These are phyloP conservation scores for Harpegnathos saltator DNA, from an alignment of 1,140 invertebrate species.

Conservation along the genomic window DNA sequence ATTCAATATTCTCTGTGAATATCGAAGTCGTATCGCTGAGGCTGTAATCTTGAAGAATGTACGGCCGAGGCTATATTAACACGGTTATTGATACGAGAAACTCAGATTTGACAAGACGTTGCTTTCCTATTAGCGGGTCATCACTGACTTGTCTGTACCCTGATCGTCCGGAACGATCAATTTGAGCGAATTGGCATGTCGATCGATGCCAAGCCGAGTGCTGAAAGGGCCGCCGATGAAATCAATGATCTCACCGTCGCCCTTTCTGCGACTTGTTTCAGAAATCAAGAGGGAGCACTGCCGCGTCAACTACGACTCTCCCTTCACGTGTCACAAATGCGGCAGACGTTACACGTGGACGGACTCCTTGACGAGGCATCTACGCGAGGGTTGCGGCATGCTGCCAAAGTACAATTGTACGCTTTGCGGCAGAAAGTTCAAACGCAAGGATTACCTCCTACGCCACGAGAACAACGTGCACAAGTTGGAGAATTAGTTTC, in stretches of 20 bases:
- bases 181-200: neutral
- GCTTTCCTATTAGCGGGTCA: neutral
- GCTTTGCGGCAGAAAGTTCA: constrained; percentile 75
- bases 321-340: constrained; percentile 87
- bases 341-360: constrained; percentile 88
- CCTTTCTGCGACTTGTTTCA: constrained; percentile 73
- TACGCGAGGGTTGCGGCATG: constrained; percentile 87
- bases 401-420: constrained; percentile 73
- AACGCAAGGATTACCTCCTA: constrained; percentile 74
- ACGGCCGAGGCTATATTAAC: too few species aligned
- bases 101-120: neutral
- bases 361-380: constrained; percentile 88
- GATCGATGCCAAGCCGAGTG: constrained; percentile 7
- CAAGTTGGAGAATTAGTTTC: constrained; percentile 49
- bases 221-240: neutral
- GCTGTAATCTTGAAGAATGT: too few species aligned
- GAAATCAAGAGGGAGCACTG: constrained; percentile 67
- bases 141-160: neutral
- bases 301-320: constrained; percentile 76
- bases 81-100: too few species aligned
- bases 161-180: constrained; percentile 13
- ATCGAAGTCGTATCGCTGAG: too few species aligned
- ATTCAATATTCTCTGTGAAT: too few species aligned
- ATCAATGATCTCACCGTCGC: constrained; percentile 58
- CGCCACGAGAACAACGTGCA: constrained; percentile 75